Evolutionary conservation across 2,888 invertebrate species (phyloP).

Genomic region (Girardia tigrina): DNA sequence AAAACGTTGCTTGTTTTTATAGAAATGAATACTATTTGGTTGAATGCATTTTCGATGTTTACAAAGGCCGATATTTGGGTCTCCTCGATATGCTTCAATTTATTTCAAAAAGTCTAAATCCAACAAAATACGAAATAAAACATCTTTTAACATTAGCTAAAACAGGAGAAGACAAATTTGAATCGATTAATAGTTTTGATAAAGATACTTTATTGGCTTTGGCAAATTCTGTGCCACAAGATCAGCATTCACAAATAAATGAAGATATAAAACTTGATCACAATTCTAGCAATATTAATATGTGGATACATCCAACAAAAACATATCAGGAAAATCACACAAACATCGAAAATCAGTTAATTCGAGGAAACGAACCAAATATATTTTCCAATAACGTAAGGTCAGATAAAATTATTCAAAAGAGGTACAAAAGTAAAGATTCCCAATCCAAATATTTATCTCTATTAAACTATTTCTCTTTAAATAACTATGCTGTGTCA

Average conservation of each 20-base stretch:
- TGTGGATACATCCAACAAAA: too few species aligned
- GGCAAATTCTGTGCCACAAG: background rate
- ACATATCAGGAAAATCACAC: too few species aligned
- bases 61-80: background rate
- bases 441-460: too few species aligned
- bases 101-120: slow-evolving; percentile 19
- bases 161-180: background rate
- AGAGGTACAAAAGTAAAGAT: too few species aligned
- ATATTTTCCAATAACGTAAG: too few species aligned
- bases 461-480: too few species aligned
- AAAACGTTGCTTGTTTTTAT: slow-evolving; percentile 10
- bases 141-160: slow-evolving; percentile 8
- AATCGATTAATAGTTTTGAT: slow-evolving; percentile 8
- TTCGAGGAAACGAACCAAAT: too few species aligned
- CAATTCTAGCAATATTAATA: too few species aligned
- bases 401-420: too few species aligned
- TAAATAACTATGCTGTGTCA: too few species aligned
- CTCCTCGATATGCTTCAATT: slow-evolving; percentile 15
- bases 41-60: slow-evolving; percentile 19
- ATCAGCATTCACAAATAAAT: background rate
- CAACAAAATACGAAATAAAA: slow-evolving; percentile 8
- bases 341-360: too few species aligned
- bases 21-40: background rate
- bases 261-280: background rate
- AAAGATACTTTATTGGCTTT: slow-evolving; percentile 10